Conservation (phyloP, 2,888 invertebrate species). For the Sesamia inferens region DNA sequence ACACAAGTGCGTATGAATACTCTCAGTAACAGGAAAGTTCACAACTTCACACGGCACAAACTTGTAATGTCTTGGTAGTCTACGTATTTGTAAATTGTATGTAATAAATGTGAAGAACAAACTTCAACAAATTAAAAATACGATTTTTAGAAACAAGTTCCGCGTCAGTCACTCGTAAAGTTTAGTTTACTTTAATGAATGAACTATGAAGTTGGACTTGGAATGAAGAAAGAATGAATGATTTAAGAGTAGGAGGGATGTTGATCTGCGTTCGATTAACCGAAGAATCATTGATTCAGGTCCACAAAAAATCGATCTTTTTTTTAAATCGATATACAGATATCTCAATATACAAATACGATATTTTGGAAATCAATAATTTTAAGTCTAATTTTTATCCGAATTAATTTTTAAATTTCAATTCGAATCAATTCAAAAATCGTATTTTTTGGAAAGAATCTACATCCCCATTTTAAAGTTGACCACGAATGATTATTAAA, state of each 20-base stretch:
- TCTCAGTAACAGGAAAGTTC: neutral
- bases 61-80: neutral
- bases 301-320: too few species aligned
- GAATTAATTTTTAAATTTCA: too few species aligned
- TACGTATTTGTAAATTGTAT: neutral
- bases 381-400: too few species aligned
- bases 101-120: neutral
- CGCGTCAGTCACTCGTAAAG: constrained; percentile 27
- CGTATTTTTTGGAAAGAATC: too few species aligned
- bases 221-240: constrained; percentile 9
- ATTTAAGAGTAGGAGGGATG: too few species aligned
- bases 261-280: too few species aligned
- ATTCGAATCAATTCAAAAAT: too few species aligned
- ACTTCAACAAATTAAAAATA: neutral
- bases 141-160: constrained; percentile 9
- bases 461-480: neutral
- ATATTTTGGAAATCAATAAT: too few species aligned
- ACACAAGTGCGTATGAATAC: constrained; percentile 28
- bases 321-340: too few species aligned
- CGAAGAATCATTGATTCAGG: too few species aligned
- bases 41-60: neutral
- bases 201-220: neutral
- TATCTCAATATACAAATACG: too few species aligned
- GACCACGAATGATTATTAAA: constrained; percentile 10
- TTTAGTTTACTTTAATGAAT: constrained; percentile 43